phyloP scores from a whole-genome alignment of 2,888 invertebrate genomes.

The Amphiduros pacificus region DNA sequence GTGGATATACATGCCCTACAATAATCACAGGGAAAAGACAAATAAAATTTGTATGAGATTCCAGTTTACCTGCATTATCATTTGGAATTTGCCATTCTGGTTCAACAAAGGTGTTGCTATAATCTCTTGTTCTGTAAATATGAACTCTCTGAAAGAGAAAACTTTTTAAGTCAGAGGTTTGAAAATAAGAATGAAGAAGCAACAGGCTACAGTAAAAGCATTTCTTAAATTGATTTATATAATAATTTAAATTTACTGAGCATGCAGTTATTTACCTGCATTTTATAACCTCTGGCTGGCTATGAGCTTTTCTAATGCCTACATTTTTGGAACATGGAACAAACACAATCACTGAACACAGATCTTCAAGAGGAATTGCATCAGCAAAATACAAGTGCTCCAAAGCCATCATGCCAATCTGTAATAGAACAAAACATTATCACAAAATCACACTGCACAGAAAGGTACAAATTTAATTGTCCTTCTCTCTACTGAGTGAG shows the following conservation, averaged over 20 bases:
- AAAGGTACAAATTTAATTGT: too few species aligned
- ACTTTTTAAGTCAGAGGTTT: neutral
- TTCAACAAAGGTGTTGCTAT: conserved; percentile 45
- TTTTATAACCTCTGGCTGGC: neutral
- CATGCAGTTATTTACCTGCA: neutral
- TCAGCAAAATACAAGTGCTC: neutral
- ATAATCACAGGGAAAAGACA: too few species aligned
- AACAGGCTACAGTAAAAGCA: neutral
- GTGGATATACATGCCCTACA: too few species aligned
- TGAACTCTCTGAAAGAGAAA: conserved; percentile 42
- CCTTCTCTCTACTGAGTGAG: too few species aligned
- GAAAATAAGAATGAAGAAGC: neutral
- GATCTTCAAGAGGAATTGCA: neutral
- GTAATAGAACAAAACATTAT: neutral
- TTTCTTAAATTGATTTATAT: neutral
- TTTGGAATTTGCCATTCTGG: conserved; percentile 36
- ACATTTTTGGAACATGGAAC: neutral
- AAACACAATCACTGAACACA: neutral
- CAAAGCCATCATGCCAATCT: neutral
- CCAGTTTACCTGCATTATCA: conserved; percentile 46
- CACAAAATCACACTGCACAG: too few species aligned
- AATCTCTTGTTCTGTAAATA: conserved; percentile 51
- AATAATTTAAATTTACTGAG: neutral
- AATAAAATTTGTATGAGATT: too few species aligned
- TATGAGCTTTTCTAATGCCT: neutral